Evolutionary conservation across 2,113 vertebrate genomes (phyloP), one percentile per base, ranked within the genome.

Genomic region (Pyxicephalus adspersus): DNA sequence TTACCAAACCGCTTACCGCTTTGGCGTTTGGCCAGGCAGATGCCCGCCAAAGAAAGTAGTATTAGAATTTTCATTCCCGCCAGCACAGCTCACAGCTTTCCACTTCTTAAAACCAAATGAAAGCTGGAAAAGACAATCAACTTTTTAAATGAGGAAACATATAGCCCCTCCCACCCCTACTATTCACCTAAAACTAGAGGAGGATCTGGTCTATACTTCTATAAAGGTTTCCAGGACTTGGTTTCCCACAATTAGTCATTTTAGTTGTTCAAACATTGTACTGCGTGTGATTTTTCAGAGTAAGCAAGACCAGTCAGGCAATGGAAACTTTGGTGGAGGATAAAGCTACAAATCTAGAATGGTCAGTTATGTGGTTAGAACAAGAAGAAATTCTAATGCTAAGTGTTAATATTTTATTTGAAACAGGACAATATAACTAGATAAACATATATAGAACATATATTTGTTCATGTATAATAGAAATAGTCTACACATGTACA

Each of bases 31-130:
- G 76, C 64, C 52, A 67, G n/a, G 26, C 64, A 57, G 20, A 45
- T 38, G 29, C 19, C 76, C 16, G 52, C 52, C 76, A 78, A 34
- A 19, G 64, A 55, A 4, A 55, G 29, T 29, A 78, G 7, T 38
- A 78, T 78, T 54, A 78, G 17, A n/a, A 22, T 23, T 65, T 78
- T 78, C 76, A 78, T 78, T 45, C 20, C 22, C 52, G 54, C 17
- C 76, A 45, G 11, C 51, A 16, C 26, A 25, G 51, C 31, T 25
- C 52, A 67, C 29, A 38, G 22, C 28, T 45, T 57, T 28, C n/a
- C 64, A 78, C 76, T 38, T n/a, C 52, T 57, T 20, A 34, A 22
- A 58, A 8, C 38, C 26, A 66, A 67, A n/a, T 19, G 19, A 26
- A 7, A 5, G 28, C 18, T 65, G 11, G 63, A 22, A 54, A 20